Evolutionary conservation across 2,888 invertebrate species (phyloP).

Genomic region (Uloborus plumipes): DNA sequence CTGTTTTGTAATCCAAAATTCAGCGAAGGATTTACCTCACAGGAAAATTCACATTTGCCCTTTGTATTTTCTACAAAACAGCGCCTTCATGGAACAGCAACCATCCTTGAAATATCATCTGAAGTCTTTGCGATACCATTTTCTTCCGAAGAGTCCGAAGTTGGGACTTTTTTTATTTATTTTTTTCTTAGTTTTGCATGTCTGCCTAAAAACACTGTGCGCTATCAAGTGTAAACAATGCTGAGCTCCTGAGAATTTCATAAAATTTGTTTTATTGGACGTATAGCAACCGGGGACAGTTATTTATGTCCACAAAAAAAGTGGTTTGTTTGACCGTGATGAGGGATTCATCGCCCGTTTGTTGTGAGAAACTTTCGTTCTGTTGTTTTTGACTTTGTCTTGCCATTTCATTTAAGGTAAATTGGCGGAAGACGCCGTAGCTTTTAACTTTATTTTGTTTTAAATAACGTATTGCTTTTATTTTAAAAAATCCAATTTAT

Average conservation of each 20-base stretch:
- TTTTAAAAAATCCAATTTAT: too few species aligned
- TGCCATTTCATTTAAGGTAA: too few species aligned
- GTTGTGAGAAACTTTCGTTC: constrained; percentile 15
- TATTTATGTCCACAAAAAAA: constrained; percentile 27
- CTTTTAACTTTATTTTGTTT: too few species aligned
- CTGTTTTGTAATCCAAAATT: too few species aligned
- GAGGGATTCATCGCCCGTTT: constrained; percentile 42
- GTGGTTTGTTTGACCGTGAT: constrained; percentile 49
- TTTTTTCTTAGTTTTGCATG: constrained; percentile 1
- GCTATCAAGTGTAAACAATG: constrained; percentile 51
- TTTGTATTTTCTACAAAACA: too few species aligned
- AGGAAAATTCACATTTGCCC: too few species aligned
- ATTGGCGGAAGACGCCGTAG: too few species aligned
- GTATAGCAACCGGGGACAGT: constrained; percentile 18
- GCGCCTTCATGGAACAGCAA: constrained; percentile 40
- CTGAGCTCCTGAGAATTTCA: constrained; percentile 14
- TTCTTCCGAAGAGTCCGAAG: neutral
- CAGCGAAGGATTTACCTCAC: too few species aligned
- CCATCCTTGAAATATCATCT: constrained; percentile 34
- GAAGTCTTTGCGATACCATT: too few species aligned
- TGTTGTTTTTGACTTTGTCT: too few species aligned
- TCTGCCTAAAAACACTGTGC: neutral
- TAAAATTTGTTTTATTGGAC: constrained; percentile 44
- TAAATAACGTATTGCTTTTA: too few species aligned
- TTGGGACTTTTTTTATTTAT: neutral